phyloP scores from a whole-genome alignment of 1,140 invertebrate species.

The Drosophila insularis region DNA sequence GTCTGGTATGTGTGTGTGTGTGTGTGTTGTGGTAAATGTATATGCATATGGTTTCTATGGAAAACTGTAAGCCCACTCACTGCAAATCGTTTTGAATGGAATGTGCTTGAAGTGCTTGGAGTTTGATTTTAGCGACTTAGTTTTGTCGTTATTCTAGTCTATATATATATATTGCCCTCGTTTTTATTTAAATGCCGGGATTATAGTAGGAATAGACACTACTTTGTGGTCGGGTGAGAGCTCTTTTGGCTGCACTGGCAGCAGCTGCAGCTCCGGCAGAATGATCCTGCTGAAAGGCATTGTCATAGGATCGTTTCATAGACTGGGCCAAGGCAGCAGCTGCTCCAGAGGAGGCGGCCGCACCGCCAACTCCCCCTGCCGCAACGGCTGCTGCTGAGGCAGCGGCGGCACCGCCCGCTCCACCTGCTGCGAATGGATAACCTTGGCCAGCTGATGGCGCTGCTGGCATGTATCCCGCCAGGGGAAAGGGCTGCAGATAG shows the following conservation, averaged over 20 bases:
- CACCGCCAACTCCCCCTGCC: conserved; percentile 41
- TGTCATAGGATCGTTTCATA: conserved; percentile 81
- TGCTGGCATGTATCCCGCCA: conserved; percentile 64
- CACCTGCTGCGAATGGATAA: conserved; percentile 46
- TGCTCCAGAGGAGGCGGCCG: conserved; percentile 41
- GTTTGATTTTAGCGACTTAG: conserved; percentile 9
- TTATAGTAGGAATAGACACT: conserved; percentile 72
- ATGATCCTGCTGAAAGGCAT: conserved; percentile 77
- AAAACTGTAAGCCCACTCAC: conserved; percentile 38
- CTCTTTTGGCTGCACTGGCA: conserved; percentile 72
- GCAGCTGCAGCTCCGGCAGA: conserved; percentile 57
- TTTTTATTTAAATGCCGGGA: conserved; percentile 57
- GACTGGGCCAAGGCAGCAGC: conserved; percentile 47
- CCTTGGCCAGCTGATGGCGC: conserved; percentile 22
- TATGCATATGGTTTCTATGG: conserved; percentile 9
- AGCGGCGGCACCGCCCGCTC: conserved; percentile 22
- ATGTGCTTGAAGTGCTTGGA: conserved; percentile 58
- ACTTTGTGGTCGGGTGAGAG: conserved; percentile 61
- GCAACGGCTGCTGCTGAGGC: conserved; percentile 22
- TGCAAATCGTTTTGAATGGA: conserved; percentile 38
- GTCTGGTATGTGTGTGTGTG: conserved; percentile 49
- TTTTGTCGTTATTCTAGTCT: no score
- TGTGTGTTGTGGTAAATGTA: conserved; percentile 23
- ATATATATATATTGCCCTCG: no score
- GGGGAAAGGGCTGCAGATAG: conserved; percentile 76